phyloP scores from a whole-genome alignment of 2,888 invertebrate species.

The Hirtodrosophila cameraria region DNA sequence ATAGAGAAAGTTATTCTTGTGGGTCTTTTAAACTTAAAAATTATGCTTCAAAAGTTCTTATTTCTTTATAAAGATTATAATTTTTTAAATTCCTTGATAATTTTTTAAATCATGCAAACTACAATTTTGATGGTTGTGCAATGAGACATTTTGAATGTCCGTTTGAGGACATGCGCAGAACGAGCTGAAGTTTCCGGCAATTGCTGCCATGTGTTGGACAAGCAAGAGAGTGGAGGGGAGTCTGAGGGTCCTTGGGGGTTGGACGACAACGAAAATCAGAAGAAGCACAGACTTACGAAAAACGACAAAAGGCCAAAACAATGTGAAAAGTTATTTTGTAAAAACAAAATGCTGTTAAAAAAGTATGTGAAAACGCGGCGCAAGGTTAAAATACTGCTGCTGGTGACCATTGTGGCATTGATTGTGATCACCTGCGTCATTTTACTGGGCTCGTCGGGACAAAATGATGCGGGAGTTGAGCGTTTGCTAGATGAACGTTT shows the following conservation, averaged over 20 bases:
- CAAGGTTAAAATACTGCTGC: constrained; percentile 81
- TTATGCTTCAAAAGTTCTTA: too few species aligned
- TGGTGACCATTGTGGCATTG: constrained; percentile 79
- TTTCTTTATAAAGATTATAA: neutral
- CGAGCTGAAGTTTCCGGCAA: constrained; percentile 58
- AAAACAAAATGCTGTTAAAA: constrained; percentile 81
- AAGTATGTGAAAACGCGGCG: constrained; percentile 84
- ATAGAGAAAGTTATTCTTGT: neutral
- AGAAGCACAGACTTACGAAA: constrained; percentile 35
- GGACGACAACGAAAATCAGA: constrained; percentile 39
- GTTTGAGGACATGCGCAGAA: constrained; percentile 69
- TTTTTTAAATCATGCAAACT: neutral
- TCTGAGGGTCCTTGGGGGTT: constrained; percentile 23
- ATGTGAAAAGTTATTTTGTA: constrained; percentile 56
- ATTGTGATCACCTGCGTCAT: constrained; percentile 81
- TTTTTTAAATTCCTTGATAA: too few species aligned
- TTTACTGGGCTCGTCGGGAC: constrained; percentile 74
- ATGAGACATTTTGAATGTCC: constrained; percentile 45
- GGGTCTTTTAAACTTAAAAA: too few species aligned
- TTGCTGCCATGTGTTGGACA: constrained; percentile 19
- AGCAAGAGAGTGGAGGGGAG: constrained; percentile 5
- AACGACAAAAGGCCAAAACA: constrained; percentile 46
- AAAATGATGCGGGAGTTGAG: constrained; percentile 70
- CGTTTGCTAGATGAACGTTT: constrained; percentile 78
- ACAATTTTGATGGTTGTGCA: constrained; percentile 3